A percentile compares a stretch with the other conserved stretches of the same genome.
phyloP scores from a whole-genome alignment of 2,888 invertebrate species.

The Azorinus chamasolen region DNA sequence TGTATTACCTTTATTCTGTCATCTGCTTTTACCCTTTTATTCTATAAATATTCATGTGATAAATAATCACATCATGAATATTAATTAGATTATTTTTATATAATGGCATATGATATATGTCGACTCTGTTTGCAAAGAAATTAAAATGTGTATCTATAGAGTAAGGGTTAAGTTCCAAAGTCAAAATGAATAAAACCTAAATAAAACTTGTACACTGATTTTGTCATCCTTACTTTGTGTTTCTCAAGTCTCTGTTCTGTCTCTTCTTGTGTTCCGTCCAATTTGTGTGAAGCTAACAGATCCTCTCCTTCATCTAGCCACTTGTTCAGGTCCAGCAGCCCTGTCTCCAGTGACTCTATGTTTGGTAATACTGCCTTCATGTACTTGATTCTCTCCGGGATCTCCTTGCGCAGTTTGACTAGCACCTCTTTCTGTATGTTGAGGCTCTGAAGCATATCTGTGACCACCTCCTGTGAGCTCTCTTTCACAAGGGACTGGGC shows the following conservation, averaged over 20 bases:
- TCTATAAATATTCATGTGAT: no score
- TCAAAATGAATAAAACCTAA: no score
- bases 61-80: no score
- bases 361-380: constrained; percentile 88
- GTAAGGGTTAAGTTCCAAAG: no score
- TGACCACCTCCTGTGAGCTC: constrained; percentile 95
- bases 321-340: constrained; percentile 93
- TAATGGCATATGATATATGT: no score
- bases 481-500: constrained; percentile 97
- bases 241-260: constrained; percentile 92
- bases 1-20: no score
- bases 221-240: constrained; percentile 89
- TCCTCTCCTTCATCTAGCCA: constrained; percentile 96
- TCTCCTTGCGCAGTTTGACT: constrained; percentile 88
- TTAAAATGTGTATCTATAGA: no score
- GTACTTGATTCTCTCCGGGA: constrained; percentile 92
- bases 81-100: no score
- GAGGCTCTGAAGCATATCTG: constrained; percentile 94
- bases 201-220: no score
- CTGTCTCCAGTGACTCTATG: constrained; percentile 95
- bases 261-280: constrained; percentile 91
- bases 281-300: constrained; percentile 89
- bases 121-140: no score
- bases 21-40: no score
- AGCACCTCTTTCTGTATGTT: constrained; percentile 83